Evolutionary conservation across 2,888 invertebrate genomes (phyloP), one percentile per base, ranked within the genome.

Genomic region (Hyles lineata): DNA sequence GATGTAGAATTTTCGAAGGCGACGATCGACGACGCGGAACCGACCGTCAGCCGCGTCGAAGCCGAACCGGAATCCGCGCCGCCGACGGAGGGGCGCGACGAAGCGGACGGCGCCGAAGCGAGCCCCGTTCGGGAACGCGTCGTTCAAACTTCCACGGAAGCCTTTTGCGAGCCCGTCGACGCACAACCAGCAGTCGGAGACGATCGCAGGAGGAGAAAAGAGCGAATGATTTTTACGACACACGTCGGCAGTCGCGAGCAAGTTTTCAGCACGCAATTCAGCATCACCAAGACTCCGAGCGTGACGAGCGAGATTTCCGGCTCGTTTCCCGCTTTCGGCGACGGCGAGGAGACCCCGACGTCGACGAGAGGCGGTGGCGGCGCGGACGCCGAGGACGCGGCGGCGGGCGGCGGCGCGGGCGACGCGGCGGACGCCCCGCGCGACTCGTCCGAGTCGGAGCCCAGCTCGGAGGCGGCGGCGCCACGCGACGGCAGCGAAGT

Each of bases 191-290:
- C 60, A 70, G 52, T 70, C 7, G 80, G 79, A 17, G 80, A 80
- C 0, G 82, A 84, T 9, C 82, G 82, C 11, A 81, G 80, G 8
- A 82, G 83, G 21, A 83, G 89, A 58, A 89, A 87, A 71, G 92
- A 92, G 76, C 92, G 96, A 69, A 89, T 97, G 69, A 92, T 96
- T 72, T 97, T 97, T 85, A 96, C 96, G 73, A 97, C 97, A 11
- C 95, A 96, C 78, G 91, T 97, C 63, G 97, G 96, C 50, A 96
- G 96, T 82, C 95, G 95, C 83, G 96, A 97, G 81, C 96, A 96
- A 87, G 94, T 97, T 67, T 97, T 97, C 85, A 95, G 96, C 80
- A 96, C 96, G 5, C 96, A 96, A 80, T 95, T 96, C 79, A 96
- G 96, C 83, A 93, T 96, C 79, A 96, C 96, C 0, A 96, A 96